A percentile compares a stretch with the other conserved stretches of the same genome.
Evolutionary conservation across 1,140 invertebrate species (phyloP).

Genomic region (Amyelois transitella): DNA sequence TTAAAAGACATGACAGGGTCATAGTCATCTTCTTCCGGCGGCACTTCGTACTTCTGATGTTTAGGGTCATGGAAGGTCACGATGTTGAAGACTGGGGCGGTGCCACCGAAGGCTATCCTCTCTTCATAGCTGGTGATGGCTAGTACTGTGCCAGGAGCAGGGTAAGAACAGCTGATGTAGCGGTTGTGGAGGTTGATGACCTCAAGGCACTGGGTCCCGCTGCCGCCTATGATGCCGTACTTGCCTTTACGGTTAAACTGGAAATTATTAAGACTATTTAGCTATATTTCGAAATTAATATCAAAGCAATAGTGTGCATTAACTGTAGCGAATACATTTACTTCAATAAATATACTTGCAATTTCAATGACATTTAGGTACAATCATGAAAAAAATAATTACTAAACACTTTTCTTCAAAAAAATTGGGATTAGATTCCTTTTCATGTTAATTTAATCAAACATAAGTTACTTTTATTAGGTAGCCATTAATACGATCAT

Average conservation of each 20-base stretch:
- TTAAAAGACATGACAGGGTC: background rate
- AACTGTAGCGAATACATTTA: no score
- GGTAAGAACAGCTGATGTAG: slow-evolving; percentile 58
- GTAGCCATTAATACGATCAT: no score
- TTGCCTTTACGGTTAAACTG: slow-evolving; percentile 67
- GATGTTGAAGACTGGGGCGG: slow-evolving; percentile 45
- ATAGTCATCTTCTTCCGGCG: slow-evolving; percentile 16
- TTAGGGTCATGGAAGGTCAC: slow-evolving; percentile 61
- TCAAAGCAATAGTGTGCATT: no score
- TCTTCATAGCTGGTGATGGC: slow-evolving; percentile 50
- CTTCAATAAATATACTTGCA: no score
- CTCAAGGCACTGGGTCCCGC: slow-evolving; percentile 60
- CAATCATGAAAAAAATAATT: no score
- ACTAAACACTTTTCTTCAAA: no score
- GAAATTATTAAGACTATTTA: slow-evolving; percentile 11
- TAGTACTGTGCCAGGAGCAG: slow-evolving; percentile 37
- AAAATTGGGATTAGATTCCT: no score
- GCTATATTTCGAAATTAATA: no score
- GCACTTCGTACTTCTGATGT: slow-evolving; percentile 35
- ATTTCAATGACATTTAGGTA: no score
- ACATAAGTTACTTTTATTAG: no score
- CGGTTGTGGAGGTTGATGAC: slow-evolving; percentile 66
- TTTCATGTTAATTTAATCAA: no score
- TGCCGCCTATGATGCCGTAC: slow-evolving; percentile 64
- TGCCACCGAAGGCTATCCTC: slow-evolving; percentile 53